A percentile compares a stretch with the other conserved stretches of the same genome.
Conservation (phyloP, 2,888 invertebrate genomes). For the Gnatocerus cornutus region DNA sequence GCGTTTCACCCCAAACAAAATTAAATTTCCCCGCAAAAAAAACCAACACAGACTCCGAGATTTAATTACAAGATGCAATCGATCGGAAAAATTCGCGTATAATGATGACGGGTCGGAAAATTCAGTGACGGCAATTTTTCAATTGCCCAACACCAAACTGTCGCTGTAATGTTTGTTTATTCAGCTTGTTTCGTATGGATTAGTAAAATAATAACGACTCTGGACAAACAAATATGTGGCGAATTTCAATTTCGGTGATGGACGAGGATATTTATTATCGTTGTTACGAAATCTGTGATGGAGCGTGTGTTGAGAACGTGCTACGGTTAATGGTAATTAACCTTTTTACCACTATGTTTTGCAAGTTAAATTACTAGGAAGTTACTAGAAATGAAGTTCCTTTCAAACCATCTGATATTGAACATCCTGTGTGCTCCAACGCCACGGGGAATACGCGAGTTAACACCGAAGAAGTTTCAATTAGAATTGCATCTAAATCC, state of each 20-base stretch:
- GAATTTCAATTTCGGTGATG: conserved; percentile 24
- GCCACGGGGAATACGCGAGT: too few relatives aligned
- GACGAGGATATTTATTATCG: conserved; percentile 13
- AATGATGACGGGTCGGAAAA: conserved; percentile 7
- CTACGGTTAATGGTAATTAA: too few relatives aligned
- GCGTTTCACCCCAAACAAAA: conserved; percentile 4
- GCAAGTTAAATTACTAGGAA: too few relatives aligned
- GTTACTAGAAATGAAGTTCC: too few relatives aligned
- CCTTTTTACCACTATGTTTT: too few relatives aligned
- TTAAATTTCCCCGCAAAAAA: conserved; percentile 15
- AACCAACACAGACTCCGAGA: conserved; percentile 5
- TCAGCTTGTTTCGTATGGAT: conserved; percentile 11
- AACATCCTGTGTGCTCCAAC: too few relatives aligned
- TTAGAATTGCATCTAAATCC: too few relatives aligned
- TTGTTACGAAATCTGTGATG: not conserved
- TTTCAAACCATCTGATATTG: too few relatives aligned
- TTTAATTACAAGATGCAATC: conserved; percentile 6
- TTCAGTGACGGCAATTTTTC: not conserved
- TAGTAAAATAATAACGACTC: conserved; percentile 12
- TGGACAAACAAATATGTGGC: conserved; percentile 4
- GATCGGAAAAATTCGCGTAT: not conserved
- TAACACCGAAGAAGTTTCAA: too few relatives aligned
- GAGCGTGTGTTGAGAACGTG: too few relatives aligned
- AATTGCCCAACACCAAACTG: conserved; percentile 2
- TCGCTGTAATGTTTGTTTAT: conserved; percentile 12